Base-by-base conservation (phyloP, 2,797 vertebrate species). In the Pachyuromys duprasi region DNA sequence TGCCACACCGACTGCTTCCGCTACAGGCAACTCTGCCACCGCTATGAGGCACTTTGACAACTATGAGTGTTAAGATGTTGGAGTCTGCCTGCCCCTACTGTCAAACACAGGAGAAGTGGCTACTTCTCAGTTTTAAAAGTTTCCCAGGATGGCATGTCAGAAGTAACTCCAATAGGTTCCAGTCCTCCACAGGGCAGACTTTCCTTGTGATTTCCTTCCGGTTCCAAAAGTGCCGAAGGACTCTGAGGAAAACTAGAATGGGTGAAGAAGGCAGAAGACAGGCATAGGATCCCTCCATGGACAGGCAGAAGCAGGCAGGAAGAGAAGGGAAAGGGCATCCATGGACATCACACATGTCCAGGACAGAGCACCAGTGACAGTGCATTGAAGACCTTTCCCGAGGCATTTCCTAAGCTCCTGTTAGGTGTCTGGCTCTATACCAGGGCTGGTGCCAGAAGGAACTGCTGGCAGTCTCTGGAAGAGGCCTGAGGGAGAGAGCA, bases 41-140 rank as follows among this genome's bases (percentile, higher is more conserved):
- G 79, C 93, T 75, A 42, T 67, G 87, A 86, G 90, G 14, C 62
- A 92, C 89, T 86, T 65, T 57, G 95, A 84, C 93, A 76, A 69
- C 83, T 90, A 80, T 57, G 90, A 70, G 75, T n/a, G 55, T 70
- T 78, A 72, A 72, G 79, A 94, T 76, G 82, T 67, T 60, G 36
- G 87, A 81, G 39, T 49, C 86, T 36, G 55, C 55, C 86, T 36
- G 55, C 55, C 55, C 45, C 49, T 28, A 70, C 33, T 28, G 0
- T 13, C 63, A 65, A 69, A 12, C 24, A 17, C 5, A 42, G n/a
- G 7, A 20, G 55, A 81, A 17, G 14, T 26, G 65, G 53, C 65
- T 72, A 22, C 36, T 45, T 90, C 49, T 70, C 26, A 1, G 36
- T 69, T 63, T 45, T 5, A 33, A 75, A 78, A 42, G 39, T 78